Evolutionary conservation across 2,888 invertebrate genomes (phyloP).

Genomic region (Polymixis lichenea): DNA sequence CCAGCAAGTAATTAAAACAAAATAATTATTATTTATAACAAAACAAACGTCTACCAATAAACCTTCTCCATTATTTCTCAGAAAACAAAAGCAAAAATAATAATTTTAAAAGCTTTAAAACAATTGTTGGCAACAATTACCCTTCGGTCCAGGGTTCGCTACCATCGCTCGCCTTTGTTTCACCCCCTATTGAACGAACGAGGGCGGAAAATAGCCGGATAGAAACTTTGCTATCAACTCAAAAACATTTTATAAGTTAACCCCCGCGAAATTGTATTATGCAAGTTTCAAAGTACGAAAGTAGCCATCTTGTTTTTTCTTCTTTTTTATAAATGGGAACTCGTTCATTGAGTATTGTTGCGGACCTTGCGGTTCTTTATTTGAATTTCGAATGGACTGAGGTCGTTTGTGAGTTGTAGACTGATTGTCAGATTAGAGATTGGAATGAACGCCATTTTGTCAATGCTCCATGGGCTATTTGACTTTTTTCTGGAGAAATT

Average conservation of each 20-base stretch:
- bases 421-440: constrained; percentile 27
- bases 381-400: constrained; percentile 35
- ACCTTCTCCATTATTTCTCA: constrained; percentile 45
- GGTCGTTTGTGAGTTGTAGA: constrained; percentile 2
- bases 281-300: constrained; percentile 54
- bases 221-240: constrained; percentile 63
- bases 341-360: constrained; percentile 49
- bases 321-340: constrained; percentile 51
- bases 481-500: background rate
- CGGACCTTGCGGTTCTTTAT: constrained; percentile 31
- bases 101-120: constrained; percentile 69
- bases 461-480: background rate
- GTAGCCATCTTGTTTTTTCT: constrained; percentile 57
- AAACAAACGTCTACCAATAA: constrained; percentile 38
- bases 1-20: constrained; percentile 1
- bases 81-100: constrained; percentile 66
- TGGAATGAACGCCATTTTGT: constrained; percentile 16
- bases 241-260: constrained; percentile 66
- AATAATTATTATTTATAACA: constrained; percentile 32
- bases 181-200: constrained; percentile 60
- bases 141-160: constrained; percentile 57
- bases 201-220: constrained; percentile 65
- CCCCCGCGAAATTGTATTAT: constrained; percentile 64
- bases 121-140: constrained; percentile 66
- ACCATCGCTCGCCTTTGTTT: constrained; percentile 59